These are phyloP conservation scores for Mesodorylaimus sp. DNA, from an alignment of 2,888 invertebrate genomes.

Conservation along the genomic window DNA sequence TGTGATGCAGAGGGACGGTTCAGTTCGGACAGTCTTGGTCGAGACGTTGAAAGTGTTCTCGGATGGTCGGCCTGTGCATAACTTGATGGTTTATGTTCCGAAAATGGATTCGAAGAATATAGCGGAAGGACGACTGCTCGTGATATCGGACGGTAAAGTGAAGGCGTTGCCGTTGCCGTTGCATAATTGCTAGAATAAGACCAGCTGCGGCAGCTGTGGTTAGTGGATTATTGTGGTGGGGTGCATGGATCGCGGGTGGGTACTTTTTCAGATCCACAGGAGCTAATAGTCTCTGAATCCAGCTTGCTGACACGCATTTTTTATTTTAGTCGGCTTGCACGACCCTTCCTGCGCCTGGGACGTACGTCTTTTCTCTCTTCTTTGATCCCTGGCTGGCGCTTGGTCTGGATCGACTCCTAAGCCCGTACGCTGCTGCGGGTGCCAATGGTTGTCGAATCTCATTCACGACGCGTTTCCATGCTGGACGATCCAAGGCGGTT, in stretches of 20 bases:
- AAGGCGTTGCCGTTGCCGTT: conserved; percentile 67
- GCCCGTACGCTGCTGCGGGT: too few relatives aligned
- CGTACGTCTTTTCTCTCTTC: too few relatives aligned
- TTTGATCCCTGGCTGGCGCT: too few relatives aligned
- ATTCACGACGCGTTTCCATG: too few relatives aligned
- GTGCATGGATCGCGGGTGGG: too few relatives aligned
- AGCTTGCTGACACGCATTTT: too few relatives aligned
- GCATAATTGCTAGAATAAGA: conserved; percentile 61
- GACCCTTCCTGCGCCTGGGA: conserved; percentile 98
- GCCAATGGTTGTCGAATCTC: too few relatives aligned
- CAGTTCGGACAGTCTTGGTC: conserved; percentile 50
- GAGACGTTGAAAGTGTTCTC: conserved; percentile 48
- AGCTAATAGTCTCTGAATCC: too few relatives aligned
- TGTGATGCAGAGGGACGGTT: conserved; percentile 7
- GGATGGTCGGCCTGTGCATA: conserved; percentile 16
- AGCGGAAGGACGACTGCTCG: conserved; percentile 46
- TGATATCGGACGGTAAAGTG: conserved; percentile 68
- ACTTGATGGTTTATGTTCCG: conserved; percentile 24
- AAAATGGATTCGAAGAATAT: conserved; percentile 11
- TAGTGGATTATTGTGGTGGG: too few relatives aligned
- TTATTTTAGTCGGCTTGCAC: conserved; percentile 67
- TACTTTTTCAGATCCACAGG: too few relatives aligned
- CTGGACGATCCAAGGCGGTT: too few relatives aligned
- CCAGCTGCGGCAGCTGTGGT: conserved; percentile 53
- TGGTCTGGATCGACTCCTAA: too few relatives aligned